These are phyloP conservation scores for Lasioglossum lativentre DNA, from an alignment of 2,888 invertebrate species.

Conservation along the genomic window DNA sequence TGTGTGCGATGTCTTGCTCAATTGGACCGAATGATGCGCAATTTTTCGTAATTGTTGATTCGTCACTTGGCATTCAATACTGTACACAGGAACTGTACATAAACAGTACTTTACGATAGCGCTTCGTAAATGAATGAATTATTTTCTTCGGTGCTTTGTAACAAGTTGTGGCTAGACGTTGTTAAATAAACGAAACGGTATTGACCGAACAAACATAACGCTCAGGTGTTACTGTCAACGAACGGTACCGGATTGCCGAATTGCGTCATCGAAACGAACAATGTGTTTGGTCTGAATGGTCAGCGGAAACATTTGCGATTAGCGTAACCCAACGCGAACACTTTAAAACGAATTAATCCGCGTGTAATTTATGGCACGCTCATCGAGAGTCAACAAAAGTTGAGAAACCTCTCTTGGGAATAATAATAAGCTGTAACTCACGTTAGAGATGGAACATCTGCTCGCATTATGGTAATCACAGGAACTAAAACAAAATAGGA, in stretches of 20 bases:
- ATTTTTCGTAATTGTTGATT: constrained; percentile 39
- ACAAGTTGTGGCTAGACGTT: too few relatives aligned
- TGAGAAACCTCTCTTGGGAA: too few relatives aligned
- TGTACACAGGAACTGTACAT: too few relatives aligned
- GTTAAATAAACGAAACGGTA: background rate
- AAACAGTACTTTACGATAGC: too few relatives aligned
- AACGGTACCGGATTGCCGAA: background rate
- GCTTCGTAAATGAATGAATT: too few relatives aligned
- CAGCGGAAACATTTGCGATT: background rate
- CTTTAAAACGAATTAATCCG: background rate
- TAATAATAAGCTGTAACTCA: too few relatives aligned
- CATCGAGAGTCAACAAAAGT: too few relatives aligned
- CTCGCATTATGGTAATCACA: too few relatives aligned
- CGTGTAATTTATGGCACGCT: background rate
- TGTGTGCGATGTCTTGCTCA: constrained; percentile 68
- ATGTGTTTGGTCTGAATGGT: background rate
- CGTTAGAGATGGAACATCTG: too few relatives aligned
- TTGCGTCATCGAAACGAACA: background rate
- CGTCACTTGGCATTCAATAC: background rate
- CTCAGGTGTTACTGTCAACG: background rate
- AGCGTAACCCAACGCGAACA: background rate
- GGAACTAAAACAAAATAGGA: too few relatives aligned
- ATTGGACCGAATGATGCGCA: constrained; percentile 65
- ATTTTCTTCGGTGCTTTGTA: too few relatives aligned
- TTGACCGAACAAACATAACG: background rate